Base-by-base conservation (phyloP, 2,888 invertebrate genomes). In the Lampropteryx suffumata region DNA sequence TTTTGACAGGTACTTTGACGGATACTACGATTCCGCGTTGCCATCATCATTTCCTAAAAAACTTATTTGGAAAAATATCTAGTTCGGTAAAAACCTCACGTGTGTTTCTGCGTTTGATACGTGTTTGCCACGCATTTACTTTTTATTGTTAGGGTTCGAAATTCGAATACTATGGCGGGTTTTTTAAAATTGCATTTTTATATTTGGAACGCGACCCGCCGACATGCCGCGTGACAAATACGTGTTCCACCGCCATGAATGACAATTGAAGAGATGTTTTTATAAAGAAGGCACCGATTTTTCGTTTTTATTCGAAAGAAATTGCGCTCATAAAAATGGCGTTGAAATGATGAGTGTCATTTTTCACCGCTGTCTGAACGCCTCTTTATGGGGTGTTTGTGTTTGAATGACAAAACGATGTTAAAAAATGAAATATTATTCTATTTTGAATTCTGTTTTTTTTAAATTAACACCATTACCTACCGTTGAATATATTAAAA, bases 161-260 rank as follows among this genome's bases (percentile, higher is more conserved):
- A 85, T 81, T 81, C 82, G 74, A 71, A 79, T 74, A 75, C 71
- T 71, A 67, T 73, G 68, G 76, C 63, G 79, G 80, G 79, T 85
- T 85, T 84, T 87, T 89, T 88, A 88, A 90, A 89, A 89, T 90
- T 89, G 88, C 88, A 88, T 89, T 89, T 89, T 88, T 87, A 88
- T 89, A 86, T 89, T 90, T 87, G 87, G 82, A 79, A 82, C 88
- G 86, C 85, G 82, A 79, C 78, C 80, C 83, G 80, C 73, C 79
- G 79, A 74, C 80, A 83, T 73, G 79, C 72, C 77, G 80, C 79
- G 84, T 90, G 90, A 91, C 91, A 91, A 91, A 91, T 90, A 90
- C 86, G 84, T 86, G 76, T 68, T 58, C 69, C 81, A 82, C 82
- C 72, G 88, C 81, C 80, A 91, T 91, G 90, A 90, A 91, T 91